These are phyloP conservation scores for Zhuqinia jingwanae DNA, from an alignment of 2,888 invertebrate genomes.

Conservation along the genomic window DNA sequence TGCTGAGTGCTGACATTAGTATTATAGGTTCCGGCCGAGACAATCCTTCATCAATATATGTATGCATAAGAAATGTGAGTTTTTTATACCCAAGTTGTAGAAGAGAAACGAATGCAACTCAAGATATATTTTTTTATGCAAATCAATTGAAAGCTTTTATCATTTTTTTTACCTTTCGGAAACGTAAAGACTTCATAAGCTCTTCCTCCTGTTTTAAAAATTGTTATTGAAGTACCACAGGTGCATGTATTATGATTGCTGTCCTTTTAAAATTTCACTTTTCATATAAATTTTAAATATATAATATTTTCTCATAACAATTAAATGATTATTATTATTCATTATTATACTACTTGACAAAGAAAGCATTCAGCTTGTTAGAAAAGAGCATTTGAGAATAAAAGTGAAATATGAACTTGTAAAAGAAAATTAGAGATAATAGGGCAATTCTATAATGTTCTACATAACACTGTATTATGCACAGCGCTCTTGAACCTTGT, in stretches of 20 bases:
- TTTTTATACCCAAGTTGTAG: too few species aligned
- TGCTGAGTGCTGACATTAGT: too few species aligned
- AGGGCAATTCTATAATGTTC: neutral
- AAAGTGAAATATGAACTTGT: neutral
- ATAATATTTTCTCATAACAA: slow-evolving; percentile 5
- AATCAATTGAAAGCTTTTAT: slow-evolving; percentile 9
- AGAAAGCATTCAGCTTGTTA: neutral
- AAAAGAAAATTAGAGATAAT: too few species aligned
- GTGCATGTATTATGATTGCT: neutral
- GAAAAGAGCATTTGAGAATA: neutral
- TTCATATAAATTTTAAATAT: neutral
- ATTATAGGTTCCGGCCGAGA: too few species aligned
- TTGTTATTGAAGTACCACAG: neutral
- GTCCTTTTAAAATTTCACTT: slow-evolving; percentile 23
- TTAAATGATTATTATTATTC: neutral
- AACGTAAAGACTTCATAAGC: slow-evolving; percentile 48
- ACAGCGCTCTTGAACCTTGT: slow-evolving; percentile 1
- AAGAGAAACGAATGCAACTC: too few species aligned
- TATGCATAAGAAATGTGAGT: too few species aligned
- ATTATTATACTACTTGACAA: too few species aligned
- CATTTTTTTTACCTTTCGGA: slow-evolving; percentile 51
- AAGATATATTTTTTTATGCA: neutral
- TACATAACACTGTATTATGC: neutral
- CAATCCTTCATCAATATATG: too few species aligned
- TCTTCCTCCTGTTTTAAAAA: slow-evolving; percentile 58